Percentiles rank a stretch among this genome's conserved stretches.
phyloP scores from a whole-genome alignment of 1,140 invertebrate genomes.

The Brachionus manjavacas region DNA sequence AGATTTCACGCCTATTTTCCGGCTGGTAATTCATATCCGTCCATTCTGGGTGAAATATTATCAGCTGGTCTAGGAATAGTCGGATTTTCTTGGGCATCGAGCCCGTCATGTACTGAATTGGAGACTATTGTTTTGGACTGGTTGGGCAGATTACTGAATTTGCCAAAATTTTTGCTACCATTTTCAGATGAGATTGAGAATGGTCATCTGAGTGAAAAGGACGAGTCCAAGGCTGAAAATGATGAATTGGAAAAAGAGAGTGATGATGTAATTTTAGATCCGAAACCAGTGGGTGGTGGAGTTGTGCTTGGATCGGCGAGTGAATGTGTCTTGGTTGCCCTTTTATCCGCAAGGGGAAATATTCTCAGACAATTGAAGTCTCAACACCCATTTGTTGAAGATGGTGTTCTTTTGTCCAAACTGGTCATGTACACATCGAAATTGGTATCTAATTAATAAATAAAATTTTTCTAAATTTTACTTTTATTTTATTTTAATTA shows the following conservation, averaged over 20 bases:
- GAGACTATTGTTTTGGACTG: slow-evolving; percentile 95
- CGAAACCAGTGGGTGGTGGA: not conserved
- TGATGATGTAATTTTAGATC: slow-evolving; percentile 81
- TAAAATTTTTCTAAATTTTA: not conserved
- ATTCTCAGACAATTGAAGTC: slow-evolving; percentile 5
- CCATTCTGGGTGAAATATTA: slow-evolving; percentile 95
- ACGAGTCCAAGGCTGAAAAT: slow-evolving; percentile 54
- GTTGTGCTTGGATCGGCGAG: slow-evolving; percentile 71
- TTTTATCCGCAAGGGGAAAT: slow-evolving; percentile 72
- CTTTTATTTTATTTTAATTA: not conserved
- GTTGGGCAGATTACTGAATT: slow-evolving; percentile 67
- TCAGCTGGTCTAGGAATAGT: slow-evolving; percentile 90
- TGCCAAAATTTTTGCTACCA: not conserved
- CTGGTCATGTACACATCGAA: slow-evolving; percentile 79
- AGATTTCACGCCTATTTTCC: slow-evolving; percentile 98
- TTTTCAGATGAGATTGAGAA: slow-evolving; percentile 64
- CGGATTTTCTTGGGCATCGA: slow-evolving; percentile 97
- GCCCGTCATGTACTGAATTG: slow-evolving; percentile 92
- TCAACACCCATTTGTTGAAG: slow-evolving; percentile 77
- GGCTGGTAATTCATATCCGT: slow-evolving; percentile 91
- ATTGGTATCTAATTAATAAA: slow-evolving; percentile 54
- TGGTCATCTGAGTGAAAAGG: slow-evolving; percentile 95
- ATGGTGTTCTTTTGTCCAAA: slow-evolving; percentile 85
- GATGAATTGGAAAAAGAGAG: slow-evolving; percentile 57
- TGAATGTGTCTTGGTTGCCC: slow-evolving; percentile 76